phyloP scores from a whole-genome alignment of 2,888 invertebrate genomes.

The Perithous albicinctus region DNA sequence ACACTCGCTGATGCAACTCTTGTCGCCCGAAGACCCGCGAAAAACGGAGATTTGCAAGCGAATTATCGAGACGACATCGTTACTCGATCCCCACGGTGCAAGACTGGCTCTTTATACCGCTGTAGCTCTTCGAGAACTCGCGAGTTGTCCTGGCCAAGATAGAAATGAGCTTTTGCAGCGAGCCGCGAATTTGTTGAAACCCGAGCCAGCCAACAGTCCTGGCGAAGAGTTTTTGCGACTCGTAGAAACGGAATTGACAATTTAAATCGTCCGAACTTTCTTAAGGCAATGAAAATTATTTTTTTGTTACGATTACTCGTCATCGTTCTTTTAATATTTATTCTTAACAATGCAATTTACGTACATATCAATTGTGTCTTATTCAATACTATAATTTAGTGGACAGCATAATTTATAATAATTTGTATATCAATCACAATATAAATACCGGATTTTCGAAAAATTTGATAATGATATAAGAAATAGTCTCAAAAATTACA shows the following conservation, averaged over 20 bases:
- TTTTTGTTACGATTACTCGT: background rate
- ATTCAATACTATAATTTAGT: too few species aligned
- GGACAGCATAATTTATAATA: too few species aligned
- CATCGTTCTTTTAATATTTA: too few species aligned
- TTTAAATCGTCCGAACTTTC: background rate
- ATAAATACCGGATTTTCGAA: too few species aligned
- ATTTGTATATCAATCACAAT: too few species aligned
- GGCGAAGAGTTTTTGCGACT: slow-evolving; percentile 81
- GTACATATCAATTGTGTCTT: too few species aligned
- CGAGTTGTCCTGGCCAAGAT: slow-evolving; percentile 78
- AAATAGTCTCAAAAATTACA: too few species aligned
- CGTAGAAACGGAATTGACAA: slow-evolving; percentile 66
- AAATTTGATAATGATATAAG: too few species aligned
- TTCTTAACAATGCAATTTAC: too few species aligned
- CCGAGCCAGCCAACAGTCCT: slow-evolving; percentile 82
- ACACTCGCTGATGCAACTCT: slow-evolving; percentile 92
- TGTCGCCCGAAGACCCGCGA: slow-evolving; percentile 87
- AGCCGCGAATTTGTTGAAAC: slow-evolving; percentile 79
- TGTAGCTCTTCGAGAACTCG: slow-evolving; percentile 91
- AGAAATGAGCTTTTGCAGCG: slow-evolving; percentile 74
- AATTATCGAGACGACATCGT: slow-evolving; percentile 87
- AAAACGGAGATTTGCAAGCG: slow-evolving; percentile 89
- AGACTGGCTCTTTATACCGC: slow-evolving; percentile 91
- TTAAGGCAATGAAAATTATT: background rate
- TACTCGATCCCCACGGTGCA: slow-evolving; percentile 90